These are phyloP conservation scores for Ptychoptera albimana DNA, from an alignment of 2,888 invertebrate species.

Conservation along the genomic window DNA sequence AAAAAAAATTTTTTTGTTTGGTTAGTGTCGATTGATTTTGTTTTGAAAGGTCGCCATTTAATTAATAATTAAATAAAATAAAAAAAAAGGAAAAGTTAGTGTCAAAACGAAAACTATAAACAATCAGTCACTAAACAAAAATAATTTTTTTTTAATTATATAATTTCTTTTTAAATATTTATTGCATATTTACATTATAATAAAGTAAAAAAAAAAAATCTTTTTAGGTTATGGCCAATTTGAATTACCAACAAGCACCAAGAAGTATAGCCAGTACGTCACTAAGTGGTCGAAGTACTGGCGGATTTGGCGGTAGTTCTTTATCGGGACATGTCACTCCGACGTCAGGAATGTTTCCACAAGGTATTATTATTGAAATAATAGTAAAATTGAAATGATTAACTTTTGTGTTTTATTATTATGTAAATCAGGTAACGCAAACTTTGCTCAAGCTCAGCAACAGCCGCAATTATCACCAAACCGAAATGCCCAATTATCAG, in stretches of 20 bases:
- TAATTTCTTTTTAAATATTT: neutral
- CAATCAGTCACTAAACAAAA: no score
- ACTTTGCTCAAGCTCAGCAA: slow-evolving; percentile 32
- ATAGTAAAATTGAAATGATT: neutral
- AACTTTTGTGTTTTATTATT: neutral
- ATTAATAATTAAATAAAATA: no score
- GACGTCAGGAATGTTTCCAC: slow-evolving; percentile 46
- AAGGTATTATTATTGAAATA: slow-evolving; percentile 3
- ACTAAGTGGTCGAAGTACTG: slow-evolving; percentile 45
- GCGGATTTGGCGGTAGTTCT: slow-evolving; percentile 47
- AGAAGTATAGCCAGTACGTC: slow-evolving; percentile 73
- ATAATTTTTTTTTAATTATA: no score
- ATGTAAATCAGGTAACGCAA: slow-evolving; percentile 24
- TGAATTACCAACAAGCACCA: slow-evolving; percentile 80
- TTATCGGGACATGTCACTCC: slow-evolving; percentile 64
- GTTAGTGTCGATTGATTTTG: no score
- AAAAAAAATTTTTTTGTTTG: no score
- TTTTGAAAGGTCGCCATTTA: no score
- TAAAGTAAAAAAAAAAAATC: neutral
- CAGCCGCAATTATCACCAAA: slow-evolving; percentile 40
- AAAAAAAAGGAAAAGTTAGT: no score
- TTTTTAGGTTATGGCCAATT: slow-evolving; percentile 76
- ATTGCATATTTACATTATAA: neutral
- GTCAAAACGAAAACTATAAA: no score
- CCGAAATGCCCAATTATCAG: slow-evolving; percentile 35